A percentile compares a stretch with the other conserved stretches of the same genome.
Conservation (phyloP, 2,888 invertebrate species). For the Stenolophus ochropezus region DNA sequence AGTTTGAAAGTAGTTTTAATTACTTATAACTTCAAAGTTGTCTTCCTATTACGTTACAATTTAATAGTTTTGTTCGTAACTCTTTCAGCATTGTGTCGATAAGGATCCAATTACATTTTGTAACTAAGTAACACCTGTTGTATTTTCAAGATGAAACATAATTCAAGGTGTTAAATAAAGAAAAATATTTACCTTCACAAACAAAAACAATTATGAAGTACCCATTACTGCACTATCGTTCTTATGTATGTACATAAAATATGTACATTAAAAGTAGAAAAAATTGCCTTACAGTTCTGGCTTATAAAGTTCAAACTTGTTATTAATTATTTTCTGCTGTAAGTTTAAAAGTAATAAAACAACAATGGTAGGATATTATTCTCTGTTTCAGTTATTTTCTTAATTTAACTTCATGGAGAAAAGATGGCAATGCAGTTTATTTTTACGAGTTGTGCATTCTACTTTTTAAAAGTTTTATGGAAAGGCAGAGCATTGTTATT, state of each 20-base stretch:
- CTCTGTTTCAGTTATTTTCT: conserved; percentile 29
- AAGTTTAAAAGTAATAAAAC: conserved; percentile 14
- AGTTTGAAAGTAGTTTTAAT: too few species aligned
- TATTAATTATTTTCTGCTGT: not conserved
- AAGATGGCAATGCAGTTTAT: conserved; percentile 15
- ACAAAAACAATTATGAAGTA: conserved; percentile 1
- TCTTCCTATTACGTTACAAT: too few species aligned
- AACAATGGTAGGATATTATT: conserved; percentile 1
- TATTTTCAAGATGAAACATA: not conserved
- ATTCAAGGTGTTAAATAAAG: conserved; percentile 4
- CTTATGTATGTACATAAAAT: not conserved
- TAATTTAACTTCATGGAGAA: conserved; percentile 14
- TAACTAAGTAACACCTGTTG: too few species aligned
- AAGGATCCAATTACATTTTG: too few species aligned
- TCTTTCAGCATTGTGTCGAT: too few species aligned
- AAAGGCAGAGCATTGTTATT: not conserved
- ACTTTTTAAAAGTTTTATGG: conserved; percentile 23
- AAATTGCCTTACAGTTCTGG: not conserved
- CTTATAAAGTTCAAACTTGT: not conserved
- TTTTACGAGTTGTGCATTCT: conserved; percentile 5
- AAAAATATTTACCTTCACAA: not conserved
- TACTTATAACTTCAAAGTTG: too few species aligned
- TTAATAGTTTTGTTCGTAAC: too few species aligned
- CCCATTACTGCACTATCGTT: not conserved
- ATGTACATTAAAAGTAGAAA: not conserved